Evolutionary conservation across 2,888 invertebrate species (phyloP).

Genomic region (Tetheella fluctuosa): DNA sequence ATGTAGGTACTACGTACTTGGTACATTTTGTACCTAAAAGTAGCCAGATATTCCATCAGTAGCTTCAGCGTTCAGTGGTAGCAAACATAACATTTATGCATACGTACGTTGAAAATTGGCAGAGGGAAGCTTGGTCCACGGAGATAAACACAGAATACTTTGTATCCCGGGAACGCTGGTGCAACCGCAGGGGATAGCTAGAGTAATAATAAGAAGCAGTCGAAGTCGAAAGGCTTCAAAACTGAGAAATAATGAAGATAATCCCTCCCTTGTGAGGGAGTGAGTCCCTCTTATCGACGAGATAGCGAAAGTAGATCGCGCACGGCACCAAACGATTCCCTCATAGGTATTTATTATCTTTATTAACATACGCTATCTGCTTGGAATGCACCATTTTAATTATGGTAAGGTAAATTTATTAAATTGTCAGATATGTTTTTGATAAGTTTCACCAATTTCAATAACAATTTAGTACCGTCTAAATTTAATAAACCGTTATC

Average conservation of each 20-base stretch:
- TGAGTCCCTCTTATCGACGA: constrained; percentile 66
- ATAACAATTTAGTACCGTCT: constrained; percentile 63
- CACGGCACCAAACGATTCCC: constrained; percentile 62
- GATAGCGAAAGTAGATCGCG: constrained; percentile 73
- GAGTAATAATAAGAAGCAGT: constrained; percentile 38
- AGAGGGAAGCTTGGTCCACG: too few species aligned
- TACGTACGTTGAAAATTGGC: too few species aligned
- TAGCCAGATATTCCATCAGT: too few species aligned
- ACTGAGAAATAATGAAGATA: constrained; percentile 73
- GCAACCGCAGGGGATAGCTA: too few species aligned
- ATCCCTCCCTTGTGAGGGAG: constrained; percentile 61
- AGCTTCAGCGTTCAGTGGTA: too few species aligned
- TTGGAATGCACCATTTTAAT: constrained; percentile 70
- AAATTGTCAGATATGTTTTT: constrained; percentile 64
- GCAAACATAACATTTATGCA: too few species aligned
- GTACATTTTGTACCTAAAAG: too few species aligned
- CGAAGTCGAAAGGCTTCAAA: constrained; percentile 44
- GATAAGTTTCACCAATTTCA: constrained; percentile 33
- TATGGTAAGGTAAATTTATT: constrained; percentile 58
- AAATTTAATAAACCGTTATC: constrained; percentile 79
- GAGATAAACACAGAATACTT: too few species aligned
- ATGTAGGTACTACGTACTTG: too few species aligned
- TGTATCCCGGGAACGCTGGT: too few species aligned
- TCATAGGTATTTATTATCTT: constrained; percentile 52
- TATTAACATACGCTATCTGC: constrained; percentile 65